A percentile compares a stretch with the other conserved stretches of the same genome.
phyloP scores from a whole-genome alignment of 2,888 invertebrate genomes.

The Brachyopa scutellaris region DNA sequence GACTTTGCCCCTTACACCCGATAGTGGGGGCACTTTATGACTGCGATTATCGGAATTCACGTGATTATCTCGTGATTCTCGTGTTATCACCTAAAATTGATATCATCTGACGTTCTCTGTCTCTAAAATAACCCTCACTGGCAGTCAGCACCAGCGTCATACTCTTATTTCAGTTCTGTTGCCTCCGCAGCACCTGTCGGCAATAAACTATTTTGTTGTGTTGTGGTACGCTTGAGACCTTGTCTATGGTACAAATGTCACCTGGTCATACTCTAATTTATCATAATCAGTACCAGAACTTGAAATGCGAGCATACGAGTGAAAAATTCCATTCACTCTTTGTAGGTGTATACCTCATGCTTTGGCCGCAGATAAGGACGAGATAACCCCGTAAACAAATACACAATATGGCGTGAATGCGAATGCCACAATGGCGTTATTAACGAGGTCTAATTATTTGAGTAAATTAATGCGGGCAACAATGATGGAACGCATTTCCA shows the following conservation, averaged over 20 bases:
- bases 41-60: slow-evolving; percentile 16
- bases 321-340: not conserved
- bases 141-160: no score
- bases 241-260: slow-evolving; percentile 3
- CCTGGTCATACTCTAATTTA: not conserved
- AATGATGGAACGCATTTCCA: slow-evolving; percentile 11
- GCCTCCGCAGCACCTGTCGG: slow-evolving; percentile 9
- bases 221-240: not conserved
- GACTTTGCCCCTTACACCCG: no score
- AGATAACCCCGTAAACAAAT: slow-evolving; percentile 46
- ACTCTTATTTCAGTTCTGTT: no score
- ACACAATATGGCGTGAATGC: slow-evolving; percentile 49
- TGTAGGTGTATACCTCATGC: slow-evolving; percentile 2
- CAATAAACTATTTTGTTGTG: no score
- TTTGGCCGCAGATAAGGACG: slow-evolving; percentile 24
- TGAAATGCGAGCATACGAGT: no score
- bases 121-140: no score
- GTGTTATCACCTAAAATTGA: no score
- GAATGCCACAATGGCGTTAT: slow-evolving; percentile 38
- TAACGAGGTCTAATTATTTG: slow-evolving; percentile 40
- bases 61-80: slow-evolving; percentile 38
- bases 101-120: no score
- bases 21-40: no score
- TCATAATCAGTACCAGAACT: slow-evolving; percentile 16
- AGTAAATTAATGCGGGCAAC: not conserved